Conservation (phyloP, 2,797 vertebrate genomes). For the Lagorchestes hirsutus region DNA sequence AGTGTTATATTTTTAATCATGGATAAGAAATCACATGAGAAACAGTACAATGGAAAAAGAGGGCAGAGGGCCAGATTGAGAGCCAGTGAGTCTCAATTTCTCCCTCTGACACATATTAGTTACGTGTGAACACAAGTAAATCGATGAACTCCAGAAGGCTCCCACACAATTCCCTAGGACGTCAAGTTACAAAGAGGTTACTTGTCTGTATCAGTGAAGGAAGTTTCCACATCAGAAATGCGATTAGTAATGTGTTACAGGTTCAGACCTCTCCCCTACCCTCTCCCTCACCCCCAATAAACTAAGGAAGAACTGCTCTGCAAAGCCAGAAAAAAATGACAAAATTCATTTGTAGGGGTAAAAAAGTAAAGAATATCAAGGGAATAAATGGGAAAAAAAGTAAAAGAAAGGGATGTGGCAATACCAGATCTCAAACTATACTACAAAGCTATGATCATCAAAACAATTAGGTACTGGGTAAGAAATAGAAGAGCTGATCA, state of each 20-base stretch:
- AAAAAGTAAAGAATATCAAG: background rate
- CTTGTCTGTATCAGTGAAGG: background rate
- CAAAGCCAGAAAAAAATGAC: background rate
- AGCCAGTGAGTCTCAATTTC: background rate
- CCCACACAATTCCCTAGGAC: background rate
- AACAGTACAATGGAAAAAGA: background rate
- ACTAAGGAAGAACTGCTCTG: background rate
- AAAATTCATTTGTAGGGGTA: background rate
- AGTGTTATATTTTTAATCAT: background rate
- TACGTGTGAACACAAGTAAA: background rate
- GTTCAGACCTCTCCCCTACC: background rate
- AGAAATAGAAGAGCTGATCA: background rate
- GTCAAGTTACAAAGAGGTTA: background rate
- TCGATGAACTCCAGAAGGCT: background rate
- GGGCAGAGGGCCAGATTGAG: background rate
- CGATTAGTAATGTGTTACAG: background rate
- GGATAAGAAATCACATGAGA: background rate
- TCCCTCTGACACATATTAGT: background rate
- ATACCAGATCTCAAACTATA: background rate
- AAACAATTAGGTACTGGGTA: background rate
- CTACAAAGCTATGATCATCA: background rate
- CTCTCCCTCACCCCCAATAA: background rate
- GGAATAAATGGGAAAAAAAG: background rate
- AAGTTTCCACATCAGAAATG: background rate
- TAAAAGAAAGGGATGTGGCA: background rate